Base-by-base conservation (phyloP, 1,140 invertebrate genomes). In the Oncopeltus fasciatus region DNA sequence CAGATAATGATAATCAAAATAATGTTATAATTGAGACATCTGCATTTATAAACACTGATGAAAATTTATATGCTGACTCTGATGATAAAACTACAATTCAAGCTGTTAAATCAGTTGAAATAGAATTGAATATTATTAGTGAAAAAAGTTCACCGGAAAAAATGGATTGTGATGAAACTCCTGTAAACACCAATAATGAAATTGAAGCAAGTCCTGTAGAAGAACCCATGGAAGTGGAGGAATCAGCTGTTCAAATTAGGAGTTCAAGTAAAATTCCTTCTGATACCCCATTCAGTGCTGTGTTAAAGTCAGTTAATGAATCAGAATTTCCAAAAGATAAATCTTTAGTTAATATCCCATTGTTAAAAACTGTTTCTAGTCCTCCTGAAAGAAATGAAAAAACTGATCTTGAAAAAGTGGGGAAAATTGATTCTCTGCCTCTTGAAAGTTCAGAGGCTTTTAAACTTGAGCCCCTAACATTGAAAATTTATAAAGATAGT, bases 401-500 rank as follows among this genome's bases (percentile, higher is more conserved):
- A 8, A 38, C 14, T 38, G 31, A 5, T 8, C 5, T 38, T 38
- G 31, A 38, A 38, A n/a, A 38, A 38, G 31, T 14, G 31, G 14
- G 5, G 31, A 38, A 38, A 14, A 5, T 14, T 8, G 14, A 38
- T 8, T 5, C 14, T 38, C 14, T 38, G 31, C 5, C 31, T n/a
- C n/a, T n/a, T n/a, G n/a, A 38, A 38, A 38, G 31, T 38, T 38
- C 31, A 38, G 5, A 38, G 14, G 31, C 31, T 29, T 18, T 27
- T 43, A 64, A 67, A 47, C 28, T 61, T 28, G 64, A 64, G 33
- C 66, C 66, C 4, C 65, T 67, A 20, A 67, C 66, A 16, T 38
- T 67, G 20, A 64, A 62, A 49, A 60, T 67, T 21, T 65, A 59
- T 33, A 67, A 65, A 57, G 66, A 64, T 33, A 64, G 64, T 29